Conservation (phyloP, 2,113 vertebrate species). For the Thymallus thymallus region DNA sequence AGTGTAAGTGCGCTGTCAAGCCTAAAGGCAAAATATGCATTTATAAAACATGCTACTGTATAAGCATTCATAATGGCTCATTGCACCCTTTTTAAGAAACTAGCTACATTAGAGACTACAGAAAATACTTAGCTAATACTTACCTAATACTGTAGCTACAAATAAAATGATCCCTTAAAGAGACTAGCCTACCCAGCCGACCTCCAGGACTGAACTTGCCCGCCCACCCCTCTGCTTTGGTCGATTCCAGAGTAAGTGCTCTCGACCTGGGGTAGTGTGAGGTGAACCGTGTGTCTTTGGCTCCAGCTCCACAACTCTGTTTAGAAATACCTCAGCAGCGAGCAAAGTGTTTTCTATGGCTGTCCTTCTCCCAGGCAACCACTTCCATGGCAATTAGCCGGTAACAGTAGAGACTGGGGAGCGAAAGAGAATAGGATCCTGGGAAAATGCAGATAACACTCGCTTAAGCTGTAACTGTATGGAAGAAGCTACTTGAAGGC, state of each 20-base stretch:
- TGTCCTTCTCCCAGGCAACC: slow-evolving; percentile 34
- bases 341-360: slow-evolving; percentile 27
- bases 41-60: too few relatives aligned
- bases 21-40: too few relatives aligned
- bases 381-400: slow-evolving; percentile 29
- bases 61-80: too few relatives aligned
- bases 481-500: not conserved
- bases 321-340: slow-evolving; percentile 39
- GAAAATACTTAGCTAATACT: too few relatives aligned
- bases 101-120: too few relatives aligned
- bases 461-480: not conserved
- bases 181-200: too few relatives aligned
- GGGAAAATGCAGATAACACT: slow-evolving; percentile 34
- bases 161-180: too few relatives aligned
- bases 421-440: slow-evolving; percentile 10
- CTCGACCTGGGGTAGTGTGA: slow-evolving; percentile 5
- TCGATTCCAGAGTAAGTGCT: not conserved
- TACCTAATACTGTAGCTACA: too few relatives aligned
- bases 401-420: slow-evolving; percentile 26
- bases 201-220: too few relatives aligned
- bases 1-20: too few relatives aligned
- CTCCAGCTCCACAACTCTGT: slow-evolving; percentile 32
- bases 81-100: too few relatives aligned
- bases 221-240: not conserved
- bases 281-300: slow-evolving; percentile 29